These are phyloP conservation scores for Rhinichthys osculus DNA, from an alignment of 2,797 vertebrate genomes.

Conservation along the genomic window DNA sequence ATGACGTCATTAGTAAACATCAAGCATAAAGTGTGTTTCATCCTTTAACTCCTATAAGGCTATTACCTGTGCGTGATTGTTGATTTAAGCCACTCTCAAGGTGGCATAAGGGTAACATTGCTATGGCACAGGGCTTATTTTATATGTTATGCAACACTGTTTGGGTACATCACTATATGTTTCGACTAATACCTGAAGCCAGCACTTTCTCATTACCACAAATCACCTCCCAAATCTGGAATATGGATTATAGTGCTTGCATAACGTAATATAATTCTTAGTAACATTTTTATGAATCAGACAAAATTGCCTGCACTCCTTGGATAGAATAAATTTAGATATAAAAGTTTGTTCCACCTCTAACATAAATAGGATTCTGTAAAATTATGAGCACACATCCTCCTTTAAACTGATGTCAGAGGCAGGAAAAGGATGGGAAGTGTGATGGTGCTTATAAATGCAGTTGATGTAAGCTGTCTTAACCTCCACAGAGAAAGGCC, in stretches of 20 bases:
- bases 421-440: neutral
- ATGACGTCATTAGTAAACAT: neutral
- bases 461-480: slow-evolving; percentile 20
- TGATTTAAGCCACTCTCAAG: slow-evolving; percentile 15
- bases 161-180: neutral
- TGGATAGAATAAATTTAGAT: neutral
- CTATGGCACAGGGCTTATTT: slow-evolving; percentile 11
- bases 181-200: slow-evolving; percentile 13
- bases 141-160: slow-evolving; percentile 48
- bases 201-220: neutral
- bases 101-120: neutral
- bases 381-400: slow-evolving; percentile 2
- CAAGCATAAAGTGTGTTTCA: slow-evolving; percentile 23
- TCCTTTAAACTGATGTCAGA: slow-evolving; percentile 26
- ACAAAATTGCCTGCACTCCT: slow-evolving; percentile 2
- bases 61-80: slow-evolving; percentile 11
- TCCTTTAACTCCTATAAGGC: slow-evolving; percentile 22
- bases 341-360: neutral
- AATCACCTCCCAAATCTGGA: slow-evolving; percentile 20
- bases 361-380: slow-evolving; percentile 22
- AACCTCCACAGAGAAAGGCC: slow-evolving; percentile 43
- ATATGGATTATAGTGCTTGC: slow-evolving; percentile 41
- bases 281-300: neutral
- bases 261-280: slow-evolving; percentile 19
- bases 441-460: slow-evolving; percentile 6